Percentiles rank a stretch among this genome's conserved stretches.
Evolutionary conservation across 1,140 invertebrate genomes (phyloP).

Genomic region (Carposina sasakii): DNA sequence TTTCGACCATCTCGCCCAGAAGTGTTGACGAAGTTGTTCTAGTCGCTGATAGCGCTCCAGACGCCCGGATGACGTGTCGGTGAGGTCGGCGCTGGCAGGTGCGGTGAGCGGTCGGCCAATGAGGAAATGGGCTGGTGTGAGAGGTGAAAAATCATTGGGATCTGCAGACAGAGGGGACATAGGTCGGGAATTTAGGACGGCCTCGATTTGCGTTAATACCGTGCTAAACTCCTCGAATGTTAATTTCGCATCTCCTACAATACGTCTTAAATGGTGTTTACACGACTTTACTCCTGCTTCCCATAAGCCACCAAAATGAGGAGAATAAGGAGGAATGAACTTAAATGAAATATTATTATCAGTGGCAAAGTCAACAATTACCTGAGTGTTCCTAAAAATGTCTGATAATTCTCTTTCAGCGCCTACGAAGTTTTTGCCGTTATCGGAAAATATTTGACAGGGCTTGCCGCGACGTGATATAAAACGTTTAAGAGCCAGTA

Average conservation of each 20-base stretch:
- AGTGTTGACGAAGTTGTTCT: conserved; percentile 4
- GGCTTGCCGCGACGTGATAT: conserved; percentile 16
- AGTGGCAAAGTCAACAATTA: background rate
- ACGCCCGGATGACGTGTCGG: background rate
- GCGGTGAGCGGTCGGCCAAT: conserved; percentile 4
- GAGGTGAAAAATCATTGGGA: conserved; percentile 3
- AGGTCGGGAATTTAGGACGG: conserved; percentile 17
- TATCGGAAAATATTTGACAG: conserved; percentile 17
- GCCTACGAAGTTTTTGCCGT: conserved; percentile 16
- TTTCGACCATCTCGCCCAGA: conserved; percentile 6
- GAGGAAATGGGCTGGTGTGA: conserved; percentile 11
- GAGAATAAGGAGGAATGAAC: conserved; percentile 5
- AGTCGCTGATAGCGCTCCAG: background rate
- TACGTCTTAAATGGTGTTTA: background rate
- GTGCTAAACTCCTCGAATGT: conserved; percentile 20
- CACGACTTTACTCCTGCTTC: background rate
- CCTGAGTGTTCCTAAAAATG: background rate
- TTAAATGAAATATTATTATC: background rate
- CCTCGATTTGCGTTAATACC: conserved; percentile 24
- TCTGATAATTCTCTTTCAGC: background rate
- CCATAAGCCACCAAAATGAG: conserved; percentile 4
- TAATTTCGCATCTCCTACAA: conserved; percentile 8
- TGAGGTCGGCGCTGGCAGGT: background rate
- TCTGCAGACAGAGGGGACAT: conserved; percentile 1
- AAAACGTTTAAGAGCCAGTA: conserved; percentile 20